phyloP scores from a whole-genome alignment of 2,113 vertebrate species.

The Dicrurus megarhynchus region DNA sequence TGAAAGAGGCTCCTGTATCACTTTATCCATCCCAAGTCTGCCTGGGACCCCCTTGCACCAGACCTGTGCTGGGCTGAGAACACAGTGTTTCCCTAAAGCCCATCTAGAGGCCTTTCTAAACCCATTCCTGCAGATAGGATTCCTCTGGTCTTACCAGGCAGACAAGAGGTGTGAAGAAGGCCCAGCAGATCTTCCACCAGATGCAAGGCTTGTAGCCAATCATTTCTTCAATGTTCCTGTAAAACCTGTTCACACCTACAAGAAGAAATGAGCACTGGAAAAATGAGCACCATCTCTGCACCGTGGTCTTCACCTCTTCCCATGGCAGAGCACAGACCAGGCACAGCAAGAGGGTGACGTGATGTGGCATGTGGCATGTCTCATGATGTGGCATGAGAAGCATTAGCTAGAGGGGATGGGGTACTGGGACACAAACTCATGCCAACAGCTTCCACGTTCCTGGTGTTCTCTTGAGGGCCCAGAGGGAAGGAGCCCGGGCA shows the following conservation, averaged over 20 bases:
- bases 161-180: constrained; percentile 84
- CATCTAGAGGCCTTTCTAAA: not conserved
- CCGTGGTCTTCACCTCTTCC: not conserved
- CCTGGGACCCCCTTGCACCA: not conserved
- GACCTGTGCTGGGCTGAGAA: not conserved
- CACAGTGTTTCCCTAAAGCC: not conserved
- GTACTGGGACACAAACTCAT: not conserved
- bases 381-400: not conserved
- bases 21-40: not conserved
- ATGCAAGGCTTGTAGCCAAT: constrained; percentile 86
- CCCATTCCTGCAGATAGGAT: not conserved
- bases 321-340: not conserved
- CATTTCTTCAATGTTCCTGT: constrained; percentile 89
- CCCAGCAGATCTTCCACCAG: constrained; percentile 92
- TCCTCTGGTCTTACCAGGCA: constrained; percentile 77
- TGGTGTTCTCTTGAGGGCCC: not conserved
- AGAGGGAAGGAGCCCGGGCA: not conserved
- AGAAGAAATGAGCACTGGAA: not conserved
- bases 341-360: not conserved
- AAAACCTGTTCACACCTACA: constrained; percentile 87
- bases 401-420: not conserved
- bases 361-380: not conserved
- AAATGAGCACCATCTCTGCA: not conserved
- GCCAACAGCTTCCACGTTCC: not conserved
- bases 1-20: not conserved